phyloP scores from a whole-genome alignment of 1,140 invertebrate genomes.

The Zaprionus gabonicus region DNA sequence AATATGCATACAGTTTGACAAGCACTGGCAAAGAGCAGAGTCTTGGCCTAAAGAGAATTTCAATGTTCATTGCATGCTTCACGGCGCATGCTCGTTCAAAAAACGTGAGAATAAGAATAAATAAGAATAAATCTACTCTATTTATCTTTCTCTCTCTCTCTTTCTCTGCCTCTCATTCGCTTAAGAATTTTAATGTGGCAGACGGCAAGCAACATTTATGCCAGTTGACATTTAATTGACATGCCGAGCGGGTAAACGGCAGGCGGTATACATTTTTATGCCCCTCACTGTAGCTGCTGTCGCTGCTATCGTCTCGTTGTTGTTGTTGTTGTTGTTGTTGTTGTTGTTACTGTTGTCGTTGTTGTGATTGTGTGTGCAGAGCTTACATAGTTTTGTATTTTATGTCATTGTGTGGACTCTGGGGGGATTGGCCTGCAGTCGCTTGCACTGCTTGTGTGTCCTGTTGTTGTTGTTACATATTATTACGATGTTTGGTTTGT shows the following conservation, averaged over 20 bases:
- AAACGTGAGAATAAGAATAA: background rate
- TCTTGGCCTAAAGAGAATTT: background rate
- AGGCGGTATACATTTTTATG: conserved; percentile 43
- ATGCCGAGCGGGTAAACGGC: conserved; percentile 38
- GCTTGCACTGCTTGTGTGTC: conserved; percentile 52
- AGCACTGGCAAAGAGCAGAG: conserved; percentile 40
- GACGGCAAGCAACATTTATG: conserved; percentile 64
- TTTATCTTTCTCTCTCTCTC: conserved; percentile 2
- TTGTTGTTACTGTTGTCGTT: conserved; percentile 21
- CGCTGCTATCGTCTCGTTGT: conserved; percentile 10
- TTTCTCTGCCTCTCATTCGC: conserved; percentile 9
- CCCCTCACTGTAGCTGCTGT: conserved; percentile 27
- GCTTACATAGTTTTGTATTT: conserved; percentile 47
- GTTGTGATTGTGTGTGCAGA: background rate
- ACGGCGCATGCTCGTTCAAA: conserved; percentile 41
- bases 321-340: conserved; percentile 23
- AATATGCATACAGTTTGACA: conserved; percentile 57
- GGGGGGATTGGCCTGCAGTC: conserved; percentile 42
- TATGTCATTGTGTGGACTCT: conserved; percentile 33
- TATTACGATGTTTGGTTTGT: conserved; percentile 82
- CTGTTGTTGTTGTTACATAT: conserved; percentile 61
- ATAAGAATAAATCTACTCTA: conserved; percentile 9
- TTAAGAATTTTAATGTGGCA: conserved; percentile 69
- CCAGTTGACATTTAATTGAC: conserved; percentile 82
- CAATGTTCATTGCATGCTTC: conserved; percentile 22